Evolutionary conservation across 37 sponge, comb jelly and placozoan genomes (phyloP).

Genomic region (Cladorhizidae sp.): DNA sequence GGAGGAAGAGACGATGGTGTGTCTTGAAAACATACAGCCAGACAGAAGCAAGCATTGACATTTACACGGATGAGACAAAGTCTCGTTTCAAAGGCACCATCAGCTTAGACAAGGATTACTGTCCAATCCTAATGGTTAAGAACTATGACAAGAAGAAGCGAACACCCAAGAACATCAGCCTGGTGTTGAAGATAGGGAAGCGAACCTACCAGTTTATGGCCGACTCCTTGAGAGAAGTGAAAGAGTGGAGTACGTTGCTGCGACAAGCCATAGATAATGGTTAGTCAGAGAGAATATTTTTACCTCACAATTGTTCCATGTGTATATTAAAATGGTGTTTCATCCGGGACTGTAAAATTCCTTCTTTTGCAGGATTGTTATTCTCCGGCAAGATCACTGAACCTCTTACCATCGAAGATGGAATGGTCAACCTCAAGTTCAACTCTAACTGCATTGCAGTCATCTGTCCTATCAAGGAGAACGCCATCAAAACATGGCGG

Average conservation of each 20-base stretch:
- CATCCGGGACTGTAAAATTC: neutral
- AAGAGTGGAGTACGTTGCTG: conserved; percentile 58
- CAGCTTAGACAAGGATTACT: conserved; percentile 40
- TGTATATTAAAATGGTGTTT: neutral
- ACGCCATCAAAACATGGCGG: conserved; percentile 61
- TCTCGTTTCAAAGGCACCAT: conserved; percentile 60
- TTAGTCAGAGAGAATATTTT: conserved; percentile 1
- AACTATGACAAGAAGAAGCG: conserved; percentile 35
- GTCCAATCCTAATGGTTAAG: conserved; percentile 56
- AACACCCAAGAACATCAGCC: conserved; percentile 21
- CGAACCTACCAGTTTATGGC: conserved; percentile 50
- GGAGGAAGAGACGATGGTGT: conserved; percentile 60
- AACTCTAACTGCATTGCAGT: conserved; percentile 64
- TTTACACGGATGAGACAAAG: conserved; percentile 69
- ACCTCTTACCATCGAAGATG: conserved; percentile 32
- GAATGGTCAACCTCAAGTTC: conserved; percentile 64
- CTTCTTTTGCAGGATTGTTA: conserved; percentile 17
- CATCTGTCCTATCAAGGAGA: conserved; percentile 62
- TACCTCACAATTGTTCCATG: neutral
- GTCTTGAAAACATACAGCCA: conserved; percentile 48
- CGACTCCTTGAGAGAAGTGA: conserved; percentile 53
- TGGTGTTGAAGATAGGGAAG: conserved; percentile 62
- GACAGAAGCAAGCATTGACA: conserved; percentile 61
- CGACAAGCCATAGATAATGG: conserved; percentile 69
- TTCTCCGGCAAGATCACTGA: conserved; percentile 62